phyloP scores from a whole-genome alignment of 1,140 invertebrate species.

The Drosophila navojoa region DNA sequence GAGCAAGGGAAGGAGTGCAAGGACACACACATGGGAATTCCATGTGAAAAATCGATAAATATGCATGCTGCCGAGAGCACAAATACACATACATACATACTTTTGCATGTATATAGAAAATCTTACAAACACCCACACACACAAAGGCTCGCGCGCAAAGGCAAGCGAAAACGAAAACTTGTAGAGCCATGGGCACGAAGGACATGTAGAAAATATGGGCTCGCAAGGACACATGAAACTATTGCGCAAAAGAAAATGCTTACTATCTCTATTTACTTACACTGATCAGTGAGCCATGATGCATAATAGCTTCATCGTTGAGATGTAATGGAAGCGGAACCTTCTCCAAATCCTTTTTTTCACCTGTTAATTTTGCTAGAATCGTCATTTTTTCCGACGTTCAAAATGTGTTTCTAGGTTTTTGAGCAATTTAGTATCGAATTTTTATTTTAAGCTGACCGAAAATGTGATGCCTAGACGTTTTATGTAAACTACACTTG shows the following conservation, averaged over 20 bases:
- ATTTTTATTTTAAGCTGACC: conserved; percentile 24
- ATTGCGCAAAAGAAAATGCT: conserved; percentile 56
- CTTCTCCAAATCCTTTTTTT: conserved; percentile 85
- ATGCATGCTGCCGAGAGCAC: conserved; percentile 51
- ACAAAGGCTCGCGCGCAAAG: conserved; percentile 6
- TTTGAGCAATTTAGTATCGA: conserved; percentile 19
- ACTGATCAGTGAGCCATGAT: conserved; percentile 68
- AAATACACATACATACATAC: conserved; percentile 20
- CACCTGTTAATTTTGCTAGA: conserved; percentile 63
- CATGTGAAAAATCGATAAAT: conserved; percentile 72
- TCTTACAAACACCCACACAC: conserved; percentile 21
- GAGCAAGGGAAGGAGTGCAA: conserved; percentile 55
- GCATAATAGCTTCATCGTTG: conserved; percentile 80
- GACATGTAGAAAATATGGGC: conserved; percentile 39
- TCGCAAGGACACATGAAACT: conserved; percentile 58
- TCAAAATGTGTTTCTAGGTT: not conserved
- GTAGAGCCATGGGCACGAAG: conserved; percentile 57
- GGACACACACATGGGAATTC: conserved; percentile 67
- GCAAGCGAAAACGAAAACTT: conserved; percentile 64
- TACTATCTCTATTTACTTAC: conserved; percentile 48
- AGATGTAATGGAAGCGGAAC: conserved; percentile 87
- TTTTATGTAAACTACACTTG: conserved; percentile 16
- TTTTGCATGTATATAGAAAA: conserved; percentile 41
- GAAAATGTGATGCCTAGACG: conserved; percentile 11
- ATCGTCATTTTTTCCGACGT: conserved; percentile 58